These are phyloP conservation scores for Xiphorhynchus elegans DNA, from an alignment of 2,113 vertebrate genomes.

Conservation along the genomic window DNA sequence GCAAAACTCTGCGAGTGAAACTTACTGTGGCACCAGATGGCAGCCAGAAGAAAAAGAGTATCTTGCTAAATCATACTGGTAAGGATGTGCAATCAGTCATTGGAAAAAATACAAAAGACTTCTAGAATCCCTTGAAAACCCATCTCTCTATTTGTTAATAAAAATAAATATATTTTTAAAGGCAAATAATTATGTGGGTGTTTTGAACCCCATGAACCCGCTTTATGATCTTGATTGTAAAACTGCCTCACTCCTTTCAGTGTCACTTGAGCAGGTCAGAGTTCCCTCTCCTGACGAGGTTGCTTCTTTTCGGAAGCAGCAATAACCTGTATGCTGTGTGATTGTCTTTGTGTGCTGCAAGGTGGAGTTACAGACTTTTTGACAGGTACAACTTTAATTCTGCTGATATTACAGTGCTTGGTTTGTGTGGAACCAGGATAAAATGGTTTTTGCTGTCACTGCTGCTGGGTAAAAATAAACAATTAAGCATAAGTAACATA, in stretches of 20 bases:
- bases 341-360: not conserved
- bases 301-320: not conserved
- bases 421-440: not conserved
- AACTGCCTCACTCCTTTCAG: not conserved
- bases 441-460: not conserved
- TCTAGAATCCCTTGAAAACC: not conserved
- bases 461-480: not conserved
- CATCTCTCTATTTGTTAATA: not conserved
- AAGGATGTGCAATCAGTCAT: not conserved
- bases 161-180: not conserved
- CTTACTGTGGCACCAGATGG: conserved; percentile 93
- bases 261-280: not conserved
- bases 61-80: conserved; percentile 84
- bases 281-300: not conserved
- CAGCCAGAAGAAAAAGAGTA: conserved; percentile 88
- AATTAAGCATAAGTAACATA: not conserved
- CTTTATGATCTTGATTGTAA: not conserved
- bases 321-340: not conserved
- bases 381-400: not conserved
- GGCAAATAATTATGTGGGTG: not conserved
- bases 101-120: not conserved
- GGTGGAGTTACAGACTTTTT: not conserved
- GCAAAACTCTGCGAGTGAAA: conserved; percentile 95
- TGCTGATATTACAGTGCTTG: not conserved
- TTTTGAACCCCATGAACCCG: not conserved